phyloP scores from a whole-genome alignment of 2,888 invertebrate species.

The Nebria brevicollis region DNA sequence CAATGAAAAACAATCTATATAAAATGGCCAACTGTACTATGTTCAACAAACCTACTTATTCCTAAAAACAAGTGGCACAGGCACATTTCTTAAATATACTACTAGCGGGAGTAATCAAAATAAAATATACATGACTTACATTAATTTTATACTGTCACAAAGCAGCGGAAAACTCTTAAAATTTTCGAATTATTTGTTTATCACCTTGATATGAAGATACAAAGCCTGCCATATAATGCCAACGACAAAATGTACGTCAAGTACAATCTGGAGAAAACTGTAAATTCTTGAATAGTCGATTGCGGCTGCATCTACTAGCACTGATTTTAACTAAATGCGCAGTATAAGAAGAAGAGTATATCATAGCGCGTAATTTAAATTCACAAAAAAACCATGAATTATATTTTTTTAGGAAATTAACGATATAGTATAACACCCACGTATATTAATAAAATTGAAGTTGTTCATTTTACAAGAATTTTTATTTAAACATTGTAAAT shows the following conservation, averaged over 20 bases:
- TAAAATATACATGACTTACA: slow-evolving; percentile 37
- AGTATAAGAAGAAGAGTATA: slow-evolving; percentile 23
- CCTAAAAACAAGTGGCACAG: slow-evolving; percentile 25
- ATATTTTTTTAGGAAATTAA: too few relatives aligned
- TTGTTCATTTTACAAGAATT: too few relatives aligned
- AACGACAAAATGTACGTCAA: slow-evolving; percentile 47
- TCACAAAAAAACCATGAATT: not conserved
- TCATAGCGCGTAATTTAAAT: slow-evolving; percentile 20
- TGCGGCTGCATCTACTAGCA: slow-evolving; percentile 14
- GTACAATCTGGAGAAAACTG: slow-evolving; percentile 36
- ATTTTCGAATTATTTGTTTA: slow-evolving; percentile 44
- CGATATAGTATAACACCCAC: too few relatives aligned
- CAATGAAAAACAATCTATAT: slow-evolving; percentile 40
- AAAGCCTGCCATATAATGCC: slow-evolving; percentile 47
- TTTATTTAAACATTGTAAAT: too few relatives aligned
- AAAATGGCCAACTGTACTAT: slow-evolving; percentile 47
- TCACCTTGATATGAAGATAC: slow-evolving; percentile 47
- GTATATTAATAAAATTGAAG: too few relatives aligned
- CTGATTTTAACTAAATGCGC: not conserved
- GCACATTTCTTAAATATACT: slow-evolving; percentile 16
- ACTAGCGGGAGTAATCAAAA: slow-evolving; percentile 19
- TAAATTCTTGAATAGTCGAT: slow-evolving; percentile 21
- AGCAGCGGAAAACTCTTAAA: slow-evolving; percentile 27
- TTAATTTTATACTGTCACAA: slow-evolving; percentile 40
- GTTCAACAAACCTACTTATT: slow-evolving; percentile 44